Base-by-base conservation (phyloP, 2,797 vertebrate species). In the Lycodopsis pacificus region DNA sequence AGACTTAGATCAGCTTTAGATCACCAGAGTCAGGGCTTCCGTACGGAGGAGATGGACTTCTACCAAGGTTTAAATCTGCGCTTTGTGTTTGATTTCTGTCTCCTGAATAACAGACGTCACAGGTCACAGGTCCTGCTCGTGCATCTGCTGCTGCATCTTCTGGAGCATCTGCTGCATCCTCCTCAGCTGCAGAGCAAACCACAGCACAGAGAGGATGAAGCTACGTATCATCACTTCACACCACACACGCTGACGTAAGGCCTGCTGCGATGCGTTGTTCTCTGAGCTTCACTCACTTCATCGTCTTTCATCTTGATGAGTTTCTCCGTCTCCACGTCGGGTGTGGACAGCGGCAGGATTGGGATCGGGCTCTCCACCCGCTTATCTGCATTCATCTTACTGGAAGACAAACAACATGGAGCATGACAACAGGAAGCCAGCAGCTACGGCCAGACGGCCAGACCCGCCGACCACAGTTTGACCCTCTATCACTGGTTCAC, bases 131-230 rank as follows among this genome's bases (percentile, higher is more conserved):
- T 99, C 97, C 88, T 98, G 97, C 83, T 98, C 97, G 17, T 99
- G 97, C 96, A 99, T 99, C 92, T 99, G 97, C 92, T 98, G 97
- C 88, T 99, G 97, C 97, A 99, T 99, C 92, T 97, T 98, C 94
- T 99, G 97, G 79, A 99, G 95, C 97, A 99, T 99, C 94, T 98
- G 97, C 90, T 99, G 98, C 98, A 99, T 99, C 89, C 96, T 95
- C 89, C 95, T 95, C 83, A 99, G 92, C 98, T 99, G 95, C 51
- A 69, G 13, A 75, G 42, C 5, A n/a, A 56, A 77, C 1, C 15
- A 54, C 11, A 57, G 40, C 54, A 57, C 25, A 38, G 64, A 73
- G 66, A 72, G 20, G 48, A 46, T 11, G 48, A n/a, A 13, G 38
- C 3, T 0, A 12, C 73, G 71, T 71, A 79, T 85, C 80, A 71